Evolutionary conservation across 2,888 invertebrate species (phyloP).

Genomic region (Tridacna crocea): DNA sequence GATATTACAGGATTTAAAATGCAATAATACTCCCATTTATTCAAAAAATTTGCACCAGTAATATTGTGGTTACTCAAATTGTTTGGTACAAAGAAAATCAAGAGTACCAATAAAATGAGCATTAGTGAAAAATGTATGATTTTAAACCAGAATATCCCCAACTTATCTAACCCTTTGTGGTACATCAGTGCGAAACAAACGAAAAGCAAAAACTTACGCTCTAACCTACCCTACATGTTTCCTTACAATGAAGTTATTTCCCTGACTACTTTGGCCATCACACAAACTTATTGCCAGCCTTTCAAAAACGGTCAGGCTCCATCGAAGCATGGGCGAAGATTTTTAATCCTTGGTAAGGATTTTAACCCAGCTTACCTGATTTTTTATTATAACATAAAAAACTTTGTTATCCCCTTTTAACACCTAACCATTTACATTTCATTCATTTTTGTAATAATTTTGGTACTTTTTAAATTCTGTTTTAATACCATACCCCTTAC

Average conservation of each 20-base stretch:
- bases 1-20: too few relatives aligned
- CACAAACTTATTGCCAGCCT: slow-evolving; percentile 2
- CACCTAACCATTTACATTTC: background rate
- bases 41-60: too few relatives aligned
- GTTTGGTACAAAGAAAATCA: too few relatives aligned
- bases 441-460: background rate
- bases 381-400: slow-evolving; percentile 8
- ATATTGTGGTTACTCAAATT: too few relatives aligned
- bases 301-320: slow-evolving; percentile 21
- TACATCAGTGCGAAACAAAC: too few relatives aligned
- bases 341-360: slow-evolving; percentile 27
- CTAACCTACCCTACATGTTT: slow-evolving; percentile 60
- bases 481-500: slow-evolving; percentile 1
- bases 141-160: too few relatives aligned
- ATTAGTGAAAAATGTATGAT: too few relatives aligned
- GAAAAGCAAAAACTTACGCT: slow-evolving; percentile 56
- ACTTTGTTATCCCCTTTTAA: background rate
- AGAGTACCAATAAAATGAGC: too few relatives aligned
- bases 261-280: slow-evolving; percentile 1
- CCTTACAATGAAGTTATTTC: slow-evolving; percentile 27
- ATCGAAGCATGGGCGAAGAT: slow-evolving; percentile 51
- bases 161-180: too few relatives aligned
- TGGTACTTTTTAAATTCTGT: background rate
- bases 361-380: slow-evolving; percentile 63
- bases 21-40: too few relatives aligned